Evolutionary conservation across 2,888 invertebrate genomes (phyloP), one percentile per base, ranked within the genome.

Genomic region (Panorpa germanica): DNA sequence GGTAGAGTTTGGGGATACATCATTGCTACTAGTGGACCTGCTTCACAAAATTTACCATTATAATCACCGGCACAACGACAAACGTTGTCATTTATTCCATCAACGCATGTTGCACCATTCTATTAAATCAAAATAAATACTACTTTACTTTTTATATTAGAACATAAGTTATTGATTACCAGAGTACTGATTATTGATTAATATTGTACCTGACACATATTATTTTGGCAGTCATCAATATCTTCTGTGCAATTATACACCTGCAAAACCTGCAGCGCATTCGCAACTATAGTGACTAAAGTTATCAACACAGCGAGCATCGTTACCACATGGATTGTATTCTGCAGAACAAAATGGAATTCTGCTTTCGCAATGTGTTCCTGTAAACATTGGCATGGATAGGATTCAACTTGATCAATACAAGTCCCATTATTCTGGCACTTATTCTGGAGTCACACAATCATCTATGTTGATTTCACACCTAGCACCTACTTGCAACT

Each of bases 401-500:
- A 96, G 14, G 78, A 73, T 50, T 86, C 74, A 19, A 93, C 70
- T 37, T 72, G 68, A 59, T 98, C 96, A 16, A 86, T 53, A 48
- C 98, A 98, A 10, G 86, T 88, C 11, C 86, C 88, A 57, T 91
- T 91, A 59, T 98, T 95, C 53, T 77, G 70, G 53, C 98, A 99
- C 45, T 75, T 75, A 56, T 86, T 72, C 14, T 65, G 62, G 3
- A 8, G 59, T 57, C 2, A 64, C 58, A 49, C 98, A 99, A 57
- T 99, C 96, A 53, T 99, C 86, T 37, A 96, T 82, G 60, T 98
- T 90, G 26, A 71, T 78, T 55, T 98, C 93, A 53, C 98, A 99
- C 29, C 93, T 70, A 32, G 80, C 73, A 9, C 98, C 98, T n/a
- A n/a, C n/a, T n/a, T n/a, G n/a, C n/a, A n/a, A n/a, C n/a, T n/a